phyloP scores from a whole-genome alignment of 2,888 invertebrate species.

The Epistrophe eligans region DNA sequence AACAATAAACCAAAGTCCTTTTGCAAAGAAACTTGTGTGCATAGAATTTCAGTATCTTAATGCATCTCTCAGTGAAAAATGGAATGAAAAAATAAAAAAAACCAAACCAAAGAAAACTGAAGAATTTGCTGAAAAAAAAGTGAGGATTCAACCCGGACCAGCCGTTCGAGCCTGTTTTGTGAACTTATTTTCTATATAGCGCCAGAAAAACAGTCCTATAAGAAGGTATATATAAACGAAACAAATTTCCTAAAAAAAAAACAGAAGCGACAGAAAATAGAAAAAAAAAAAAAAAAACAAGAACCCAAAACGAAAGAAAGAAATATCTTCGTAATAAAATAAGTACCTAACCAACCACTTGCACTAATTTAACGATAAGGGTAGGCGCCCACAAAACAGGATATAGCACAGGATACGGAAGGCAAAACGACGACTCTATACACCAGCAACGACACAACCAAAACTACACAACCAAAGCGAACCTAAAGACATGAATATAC shows the following conservation, averaged over 20 bases:
- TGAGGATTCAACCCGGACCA: neutral
- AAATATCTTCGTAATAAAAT: slow-evolving; percentile 69
- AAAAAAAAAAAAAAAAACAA: neutral
- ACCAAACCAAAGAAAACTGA: slow-evolving; percentile 21
- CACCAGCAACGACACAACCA: slow-evolving; percentile 49
- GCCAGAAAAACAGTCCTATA: slow-evolving; percentile 31
- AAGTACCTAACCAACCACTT: slow-evolving; percentile 76
- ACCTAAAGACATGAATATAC: slow-evolving; percentile 36
- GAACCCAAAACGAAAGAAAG: slow-evolving; percentile 32
- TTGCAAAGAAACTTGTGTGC: slow-evolving; percentile 27
- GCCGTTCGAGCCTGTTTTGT: slow-evolving; percentile 23
- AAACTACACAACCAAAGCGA: slow-evolving; percentile 31
- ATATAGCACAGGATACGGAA: slow-evolving; percentile 70
- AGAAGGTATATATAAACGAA: neutral
- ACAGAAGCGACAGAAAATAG: neutral
- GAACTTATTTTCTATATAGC: slow-evolving; percentile 43
- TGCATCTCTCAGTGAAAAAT: slow-evolving; percentile 24
- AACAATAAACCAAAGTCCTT: slow-evolving; percentile 6
- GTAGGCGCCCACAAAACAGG: slow-evolving; percentile 75
- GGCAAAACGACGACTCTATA: slow-evolving; percentile 58
- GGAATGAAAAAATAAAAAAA: neutral
- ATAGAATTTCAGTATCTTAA: slow-evolving; percentile 38
- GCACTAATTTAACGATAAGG: slow-evolving; percentile 76
- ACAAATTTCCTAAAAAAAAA: slow-evolving; percentile 26
- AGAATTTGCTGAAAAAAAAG: slow-evolving; percentile 21